Evolutionary conservation across 2,797 vertebrate species (phyloP).

Genomic region (Cynopterus sphinx): DNA sequence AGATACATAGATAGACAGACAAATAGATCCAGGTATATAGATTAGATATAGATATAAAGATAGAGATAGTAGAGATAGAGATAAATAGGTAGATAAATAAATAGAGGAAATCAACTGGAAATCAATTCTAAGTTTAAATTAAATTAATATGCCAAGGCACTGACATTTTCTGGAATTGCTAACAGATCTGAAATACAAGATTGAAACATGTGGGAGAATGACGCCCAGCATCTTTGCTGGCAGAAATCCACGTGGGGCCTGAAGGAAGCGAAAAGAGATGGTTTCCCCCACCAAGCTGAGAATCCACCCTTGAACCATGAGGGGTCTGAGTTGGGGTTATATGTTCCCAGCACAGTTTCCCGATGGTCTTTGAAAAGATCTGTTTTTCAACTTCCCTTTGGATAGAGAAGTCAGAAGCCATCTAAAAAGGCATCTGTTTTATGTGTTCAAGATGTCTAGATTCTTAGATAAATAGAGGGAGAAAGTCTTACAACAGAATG

Average conservation of each 20-base stretch:
- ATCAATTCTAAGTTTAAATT: constrained; percentile 19
- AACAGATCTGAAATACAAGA: background rate
- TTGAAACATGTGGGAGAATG: background rate
- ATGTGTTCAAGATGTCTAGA: background rate
- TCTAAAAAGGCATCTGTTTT: constrained; percentile 14
- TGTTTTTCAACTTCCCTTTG: constrained; percentile 26
- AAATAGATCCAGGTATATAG: too few species aligned
- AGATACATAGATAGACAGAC: too few species aligned
- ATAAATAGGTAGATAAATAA: too few species aligned
- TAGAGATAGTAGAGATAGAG: too few species aligned
- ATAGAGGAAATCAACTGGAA: background rate
- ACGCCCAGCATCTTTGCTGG: background rate
- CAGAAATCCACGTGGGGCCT: background rate
- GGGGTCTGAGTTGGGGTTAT: too few species aligned
- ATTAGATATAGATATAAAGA: background rate
- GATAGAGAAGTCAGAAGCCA: background rate
- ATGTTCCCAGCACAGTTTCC: background rate
- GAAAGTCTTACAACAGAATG: background rate
- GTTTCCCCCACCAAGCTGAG: background rate
- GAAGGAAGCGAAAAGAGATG: background rate
- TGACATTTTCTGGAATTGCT: background rate
- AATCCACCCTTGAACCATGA: background rate
- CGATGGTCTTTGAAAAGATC: background rate
- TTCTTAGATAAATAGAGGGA: background rate
- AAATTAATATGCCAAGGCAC: constrained; percentile 8